Evolutionary conservation across 2,113 vertebrate genomes (phyloP).

Genomic region (Camelus bactrianus): DNA sequence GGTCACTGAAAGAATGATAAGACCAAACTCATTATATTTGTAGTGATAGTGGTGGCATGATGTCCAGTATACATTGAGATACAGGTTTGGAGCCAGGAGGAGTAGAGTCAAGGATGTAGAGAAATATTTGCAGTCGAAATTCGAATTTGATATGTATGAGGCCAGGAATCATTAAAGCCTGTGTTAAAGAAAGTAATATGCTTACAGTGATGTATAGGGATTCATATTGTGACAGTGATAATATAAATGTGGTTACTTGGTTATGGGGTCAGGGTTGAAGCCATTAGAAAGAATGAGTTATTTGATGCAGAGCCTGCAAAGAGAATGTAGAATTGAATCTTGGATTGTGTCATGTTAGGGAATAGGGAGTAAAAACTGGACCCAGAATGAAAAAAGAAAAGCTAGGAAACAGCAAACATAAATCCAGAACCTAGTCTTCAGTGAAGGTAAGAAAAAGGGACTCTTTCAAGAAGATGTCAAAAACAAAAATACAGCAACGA

Average conservation of each 20-base stretch:
- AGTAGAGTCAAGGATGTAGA: background rate
- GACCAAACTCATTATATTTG: background rate
- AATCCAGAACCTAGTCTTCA: background rate
- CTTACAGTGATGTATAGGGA: background rate
- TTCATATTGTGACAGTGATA: background rate
- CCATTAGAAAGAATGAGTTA: background rate
- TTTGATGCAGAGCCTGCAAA: background rate
- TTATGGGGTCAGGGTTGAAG: background rate
- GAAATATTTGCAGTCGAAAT: background rate
- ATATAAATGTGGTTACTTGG: background rate
- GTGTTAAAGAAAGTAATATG: background rate
- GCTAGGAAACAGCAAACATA: background rate
- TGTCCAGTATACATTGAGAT: background rate
- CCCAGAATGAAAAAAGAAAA: background rate
- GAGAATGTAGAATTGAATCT: background rate
- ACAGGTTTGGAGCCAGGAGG: background rate
- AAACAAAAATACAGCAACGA: background rate
- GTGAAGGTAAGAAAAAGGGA: background rate
- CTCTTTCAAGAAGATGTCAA: conserved; percentile 30
- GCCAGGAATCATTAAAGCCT: background rate
- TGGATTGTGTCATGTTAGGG: background rate
- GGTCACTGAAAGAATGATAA: background rate
- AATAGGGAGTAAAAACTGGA: background rate
- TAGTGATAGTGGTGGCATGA: background rate
- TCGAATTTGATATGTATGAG: background rate